phyloP scores from a whole-genome alignment of 2,888 invertebrate genomes.

The Pachycephus smyrnensis region DNA sequence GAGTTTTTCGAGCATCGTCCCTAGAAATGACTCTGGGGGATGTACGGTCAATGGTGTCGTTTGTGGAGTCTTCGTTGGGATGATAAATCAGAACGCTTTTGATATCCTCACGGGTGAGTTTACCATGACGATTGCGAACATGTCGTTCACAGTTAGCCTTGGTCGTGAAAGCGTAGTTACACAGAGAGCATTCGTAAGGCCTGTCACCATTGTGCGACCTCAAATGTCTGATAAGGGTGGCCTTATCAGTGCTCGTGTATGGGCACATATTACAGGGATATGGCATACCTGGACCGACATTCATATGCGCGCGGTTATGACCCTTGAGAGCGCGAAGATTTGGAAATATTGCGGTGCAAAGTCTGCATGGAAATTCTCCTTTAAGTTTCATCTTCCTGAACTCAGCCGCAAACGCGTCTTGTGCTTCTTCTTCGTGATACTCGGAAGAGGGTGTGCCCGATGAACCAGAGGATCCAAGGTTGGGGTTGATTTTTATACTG shows the following conservation, averaged over 20 bases:
- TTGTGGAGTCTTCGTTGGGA: slow-evolving; percentile 86
- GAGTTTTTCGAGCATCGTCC: slow-evolving; percentile 55
- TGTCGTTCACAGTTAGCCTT: slow-evolving; percentile 98
- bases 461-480: slow-evolving; percentile 53
- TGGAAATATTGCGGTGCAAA: slow-evolving; percentile 90
- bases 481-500: slow-evolving; percentile 42
- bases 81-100: slow-evolving; percentile 90
- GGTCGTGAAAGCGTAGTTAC: slow-evolving; percentile 96
- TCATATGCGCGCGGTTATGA: slow-evolving; percentile 88
- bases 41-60: slow-evolving; percentile 68
- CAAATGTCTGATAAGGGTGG: slow-evolving; percentile 91
- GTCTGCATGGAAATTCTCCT: slow-evolving; percentile 89
- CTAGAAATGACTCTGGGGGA: slow-evolving; percentile 38
- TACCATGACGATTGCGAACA: slow-evolving; percentile 90
- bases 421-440: slow-evolving; percentile 75
- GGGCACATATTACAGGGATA: slow-evolving; percentile 95
- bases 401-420: slow-evolving; percentile 86
- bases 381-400: slow-evolving; percentile 90
- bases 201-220: slow-evolving; percentile 95
- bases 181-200: slow-evolving; percentile 94
- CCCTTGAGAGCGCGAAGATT: slow-evolving; percentile 91
- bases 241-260: slow-evolving; percentile 90
- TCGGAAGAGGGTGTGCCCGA: slow-evolving; percentile 60
- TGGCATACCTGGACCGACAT: slow-evolving; percentile 79
- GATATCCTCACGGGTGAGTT: slow-evolving; percentile 87